A percentile compares a stretch with the other conserved stretches of the same genome.
These are phyloP conservation scores for Drosophila sp. DNA, from an alignment of 1,140 invertebrate species.

Conservation along the genomic window DNA sequence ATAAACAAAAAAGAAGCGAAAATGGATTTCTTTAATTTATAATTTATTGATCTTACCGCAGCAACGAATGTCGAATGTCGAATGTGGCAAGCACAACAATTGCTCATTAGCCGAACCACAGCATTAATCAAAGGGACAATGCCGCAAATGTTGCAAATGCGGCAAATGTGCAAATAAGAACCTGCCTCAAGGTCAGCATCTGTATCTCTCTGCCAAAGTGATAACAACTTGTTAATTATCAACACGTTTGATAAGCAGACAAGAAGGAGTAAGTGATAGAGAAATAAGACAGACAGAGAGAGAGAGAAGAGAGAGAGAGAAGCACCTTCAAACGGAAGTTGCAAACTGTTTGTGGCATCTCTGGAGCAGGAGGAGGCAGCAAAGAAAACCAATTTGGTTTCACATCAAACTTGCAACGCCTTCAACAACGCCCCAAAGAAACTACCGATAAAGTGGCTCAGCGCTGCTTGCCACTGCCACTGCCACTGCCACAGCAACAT, in stretches of 20 bases:
- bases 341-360: conserved; percentile 3
- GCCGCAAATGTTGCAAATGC: background rate
- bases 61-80: background rate
- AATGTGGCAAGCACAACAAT: conserved; percentile 46
- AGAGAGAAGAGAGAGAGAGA: background rate
- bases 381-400: conserved; percentile 81
- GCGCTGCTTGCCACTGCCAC: background rate
- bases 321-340: conserved; percentile 23
- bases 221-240: conserved; percentile 72
- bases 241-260: conserved; percentile 64
- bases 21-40: conserved; percentile 83
- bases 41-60: conserved; percentile 81
- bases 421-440: conserved; percentile 74
- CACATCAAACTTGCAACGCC: conserved; percentile 82
- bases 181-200: conserved; percentile 73
- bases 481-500: conserved; percentile 9
- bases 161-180: conserved; percentile 9
- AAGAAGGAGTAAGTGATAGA: conserved; percentile 17
- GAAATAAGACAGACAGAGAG: background rate
- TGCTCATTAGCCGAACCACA: conserved; percentile 70
- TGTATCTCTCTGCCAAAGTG: conserved; percentile 18
- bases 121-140: conserved; percentile 67
- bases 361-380: conserved; percentile 23
- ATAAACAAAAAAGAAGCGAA: conserved; percentile 13
- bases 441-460: conserved; percentile 63